Evolutionary conservation across 2,113 vertebrate genomes (phyloP).

Genomic region (Phodopus roborovskii): DNA sequence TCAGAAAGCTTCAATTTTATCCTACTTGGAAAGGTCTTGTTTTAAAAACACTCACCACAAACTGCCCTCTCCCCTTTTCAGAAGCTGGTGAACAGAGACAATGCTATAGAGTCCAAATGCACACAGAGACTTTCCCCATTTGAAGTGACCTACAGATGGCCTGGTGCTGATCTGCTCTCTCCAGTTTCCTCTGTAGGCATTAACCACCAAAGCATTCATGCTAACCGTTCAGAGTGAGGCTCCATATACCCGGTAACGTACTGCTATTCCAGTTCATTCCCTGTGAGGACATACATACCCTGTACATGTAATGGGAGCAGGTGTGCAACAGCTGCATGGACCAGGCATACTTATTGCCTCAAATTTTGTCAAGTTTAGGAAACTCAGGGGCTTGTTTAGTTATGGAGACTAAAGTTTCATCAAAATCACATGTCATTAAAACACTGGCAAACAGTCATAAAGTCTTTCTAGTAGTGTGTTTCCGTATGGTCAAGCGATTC

Average conservation of each 20-base stretch:
- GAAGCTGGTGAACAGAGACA: slow-evolving; percentile 76
- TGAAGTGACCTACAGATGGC: slow-evolving; percentile 63
- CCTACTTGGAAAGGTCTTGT: slow-evolving; percentile 77
- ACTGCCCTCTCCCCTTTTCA: slow-evolving; percentile 69
- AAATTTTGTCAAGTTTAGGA: slow-evolving; percentile 62
- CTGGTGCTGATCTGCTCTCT: slow-evolving; percentile 58
- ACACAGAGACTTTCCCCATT: slow-evolving; percentile 59
- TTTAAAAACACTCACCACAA: slow-evolving; percentile 76
- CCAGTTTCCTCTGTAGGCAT: slow-evolving; percentile 64
- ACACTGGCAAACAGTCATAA: slow-evolving; percentile 60
- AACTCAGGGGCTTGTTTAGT: slow-evolving; percentile 43
- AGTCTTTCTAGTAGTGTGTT: slow-evolving; percentile 71
- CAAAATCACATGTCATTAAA: slow-evolving; percentile 49
- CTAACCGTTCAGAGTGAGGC: slow-evolving; percentile 52
- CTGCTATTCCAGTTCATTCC: slow-evolving; percentile 76
- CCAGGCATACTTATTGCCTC: slow-evolving; percentile 74
- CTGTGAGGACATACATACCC: slow-evolving; percentile 79
- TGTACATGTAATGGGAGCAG: slow-evolving; percentile 79
- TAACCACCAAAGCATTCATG: slow-evolving; percentile 61
- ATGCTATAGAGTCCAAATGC: slow-evolving; percentile 80
- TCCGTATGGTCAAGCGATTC: neutral
- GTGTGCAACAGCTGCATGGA: slow-evolving; percentile 60
- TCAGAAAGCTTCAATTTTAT: slow-evolving; percentile 75
- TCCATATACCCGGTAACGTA: slow-evolving; percentile 50
- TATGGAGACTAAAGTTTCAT: slow-evolving; percentile 44